These are phyloP conservation scores for Simalia tracyae DNA, from an alignment of 2,797 vertebrate species.

Conservation along the genomic window DNA sequence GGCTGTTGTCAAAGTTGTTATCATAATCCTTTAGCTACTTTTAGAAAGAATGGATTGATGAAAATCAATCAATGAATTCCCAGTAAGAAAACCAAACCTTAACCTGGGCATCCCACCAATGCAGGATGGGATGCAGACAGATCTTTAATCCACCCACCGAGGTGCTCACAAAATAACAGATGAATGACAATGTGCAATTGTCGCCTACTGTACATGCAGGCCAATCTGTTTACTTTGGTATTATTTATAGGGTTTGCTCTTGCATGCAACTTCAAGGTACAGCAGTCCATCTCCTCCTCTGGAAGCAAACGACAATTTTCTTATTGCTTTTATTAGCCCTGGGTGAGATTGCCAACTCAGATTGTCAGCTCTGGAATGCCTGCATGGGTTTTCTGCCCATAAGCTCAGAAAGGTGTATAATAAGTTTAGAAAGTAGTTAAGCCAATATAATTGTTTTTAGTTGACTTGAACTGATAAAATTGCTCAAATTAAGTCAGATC, in stretches of 20 bases:
- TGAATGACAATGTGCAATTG: background rate
- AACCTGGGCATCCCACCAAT: background rate
- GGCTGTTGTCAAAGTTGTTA: too few species aligned
- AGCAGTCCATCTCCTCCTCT: background rate
- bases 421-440: background rate
- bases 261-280: conserved; percentile 6
- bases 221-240: conserved; percentile 9
- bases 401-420: conserved; percentile 40
- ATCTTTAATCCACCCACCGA: background rate
- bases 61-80: background rate
- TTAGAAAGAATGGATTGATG: background rate
- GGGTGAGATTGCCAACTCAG: background rate
- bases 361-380: conserved; percentile 34
- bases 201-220: background rate
- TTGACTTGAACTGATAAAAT: background rate
- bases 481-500: background rate
- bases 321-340: background rate
- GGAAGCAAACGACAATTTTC: background rate
- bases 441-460: background rate
- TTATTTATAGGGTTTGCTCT: conserved; percentile 30
- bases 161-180: background rate
- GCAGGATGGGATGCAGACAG: background rate
- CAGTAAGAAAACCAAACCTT: too few species aligned
- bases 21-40: background rate
- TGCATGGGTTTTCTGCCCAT: conserved; percentile 29